A percentile compares a stretch with the other conserved stretches of the same genome.
These are phyloP conservation scores for Columba livia DNA, from an alignment of 2,113 vertebrate species.

Conservation along the genomic window DNA sequence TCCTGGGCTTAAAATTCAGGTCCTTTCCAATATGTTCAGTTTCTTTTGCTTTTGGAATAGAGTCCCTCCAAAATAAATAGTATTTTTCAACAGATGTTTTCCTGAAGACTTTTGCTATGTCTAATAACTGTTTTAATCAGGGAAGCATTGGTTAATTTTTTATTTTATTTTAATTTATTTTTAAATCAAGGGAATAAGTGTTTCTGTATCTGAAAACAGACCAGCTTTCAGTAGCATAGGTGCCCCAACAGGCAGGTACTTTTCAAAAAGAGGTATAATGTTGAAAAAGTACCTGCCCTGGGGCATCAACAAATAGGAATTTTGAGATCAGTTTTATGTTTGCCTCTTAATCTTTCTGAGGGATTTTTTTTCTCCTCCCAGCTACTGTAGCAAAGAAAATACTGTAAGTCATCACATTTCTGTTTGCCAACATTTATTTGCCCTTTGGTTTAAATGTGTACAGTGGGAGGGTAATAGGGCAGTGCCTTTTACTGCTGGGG, in stretches of 20 bases:
- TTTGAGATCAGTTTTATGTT: slow-evolving; percentile 77
- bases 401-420: slow-evolving; percentile 74
- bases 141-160: slow-evolving; percentile 20
- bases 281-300: slow-evolving; percentile 68
- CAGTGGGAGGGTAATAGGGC: slow-evolving; percentile 1
- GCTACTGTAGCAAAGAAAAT: slow-evolving; percentile 74
- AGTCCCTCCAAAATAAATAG: not conserved
- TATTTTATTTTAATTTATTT: not conserved
- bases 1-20: slow-evolving; percentile 1
- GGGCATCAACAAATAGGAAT: slow-evolving; percentile 74
- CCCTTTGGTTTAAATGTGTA: slow-evolving; percentile 57
- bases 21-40: not conserved
- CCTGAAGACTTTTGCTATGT: not conserved
- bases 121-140: slow-evolving; percentile 34
- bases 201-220: slow-evolving; percentile 41
- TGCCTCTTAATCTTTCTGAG: slow-evolving; percentile 73
- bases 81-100: not conserved
- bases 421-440: slow-evolving; percentile 66
- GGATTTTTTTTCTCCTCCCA: slow-evolving; percentile 61
- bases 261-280: slow-evolving; percentile 64
- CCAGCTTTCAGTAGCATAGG: not conserved
- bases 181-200: not conserved
- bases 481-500: slow-evolving; percentile 67
- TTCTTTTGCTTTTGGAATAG: not conserved
- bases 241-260: slow-evolving; percentile 32